These are phyloP conservation scores for Ctenoplectra terminalis DNA, from an alignment of 1,140 invertebrate genomes.

Conservation along the genomic window DNA sequence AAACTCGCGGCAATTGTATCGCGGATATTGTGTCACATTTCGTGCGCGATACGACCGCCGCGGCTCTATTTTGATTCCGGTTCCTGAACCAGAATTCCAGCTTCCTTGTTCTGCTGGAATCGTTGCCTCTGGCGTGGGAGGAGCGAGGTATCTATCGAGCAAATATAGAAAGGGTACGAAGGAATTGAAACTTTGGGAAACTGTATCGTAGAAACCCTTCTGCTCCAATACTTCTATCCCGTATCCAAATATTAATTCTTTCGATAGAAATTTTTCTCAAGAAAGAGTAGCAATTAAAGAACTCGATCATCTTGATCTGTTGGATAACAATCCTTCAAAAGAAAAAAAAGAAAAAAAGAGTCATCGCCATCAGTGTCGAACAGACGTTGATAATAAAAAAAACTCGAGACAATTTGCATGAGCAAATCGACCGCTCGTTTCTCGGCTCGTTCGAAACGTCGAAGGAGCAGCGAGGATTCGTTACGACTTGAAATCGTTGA, in stretches of 20 bases:
- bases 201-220: no score
- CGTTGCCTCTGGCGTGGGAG: conserved; percentile 2
- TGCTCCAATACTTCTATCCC: no score
- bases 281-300: no score
- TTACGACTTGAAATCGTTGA: neutral
- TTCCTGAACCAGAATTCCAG: neutral
- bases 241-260: no score
- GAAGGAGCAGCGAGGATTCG: neutral
- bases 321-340: no score
- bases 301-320: no score
- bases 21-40: conserved; percentile 22
- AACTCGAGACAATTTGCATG: conserved; percentile 1
- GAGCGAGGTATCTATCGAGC: neutral
- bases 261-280: no score
- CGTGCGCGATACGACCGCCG: neutral
- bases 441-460: neutral
- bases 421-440: conserved; percentile 9
- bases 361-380: neutral
- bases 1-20: conserved; percentile 9
- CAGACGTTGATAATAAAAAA: neutral
- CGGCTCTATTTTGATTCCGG: conserved; percentile 16
- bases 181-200: neutral
- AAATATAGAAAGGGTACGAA: neutral
- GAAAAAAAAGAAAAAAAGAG: no score
- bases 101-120: neutral